Percentiles rank a stretch among this genome's conserved stretches.
These are phyloP conservation scores for Trichogramma pretiosum DNA, from an alignment of 1,140 invertebrate genomes.

Conservation along the genomic window DNA sequence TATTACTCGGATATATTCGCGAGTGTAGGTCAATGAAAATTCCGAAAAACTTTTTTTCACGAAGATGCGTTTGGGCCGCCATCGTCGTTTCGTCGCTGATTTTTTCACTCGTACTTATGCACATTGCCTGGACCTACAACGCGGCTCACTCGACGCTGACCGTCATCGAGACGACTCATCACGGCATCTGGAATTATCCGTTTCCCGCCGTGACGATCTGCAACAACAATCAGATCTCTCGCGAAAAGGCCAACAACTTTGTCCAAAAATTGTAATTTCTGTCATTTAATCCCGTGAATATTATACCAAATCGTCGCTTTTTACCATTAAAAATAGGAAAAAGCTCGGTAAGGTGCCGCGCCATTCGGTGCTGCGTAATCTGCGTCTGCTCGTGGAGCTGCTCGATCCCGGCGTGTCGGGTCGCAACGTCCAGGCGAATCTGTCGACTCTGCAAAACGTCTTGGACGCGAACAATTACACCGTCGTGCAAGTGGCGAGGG, in stretches of 20 bases:
- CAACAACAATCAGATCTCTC: slow-evolving; percentile 53
- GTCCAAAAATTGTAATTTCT: slow-evolving; percentile 45
- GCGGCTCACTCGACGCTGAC: slow-evolving; percentile 40
- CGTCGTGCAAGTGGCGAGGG: slow-evolving; percentile 25
- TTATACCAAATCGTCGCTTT: too few species aligned
- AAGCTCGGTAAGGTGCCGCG: slow-evolving; percentile 15
- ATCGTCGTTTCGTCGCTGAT: slow-evolving; percentile 39
- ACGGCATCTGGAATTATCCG: slow-evolving; percentile 60
- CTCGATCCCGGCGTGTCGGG: slow-evolving; percentile 24
- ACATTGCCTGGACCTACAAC: slow-evolving; percentile 43
- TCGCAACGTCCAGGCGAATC: slow-evolving; percentile 21
- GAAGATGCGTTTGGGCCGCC: slow-evolving; percentile 42
- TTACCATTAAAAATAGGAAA: too few species aligned
- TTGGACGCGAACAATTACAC: slow-evolving; percentile 37
- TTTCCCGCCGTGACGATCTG: slow-evolving; percentile 65
- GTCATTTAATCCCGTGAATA: too few species aligned
- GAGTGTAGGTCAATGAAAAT: too few species aligned
- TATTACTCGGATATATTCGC: too few species aligned
- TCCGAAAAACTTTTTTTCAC: slow-evolving; percentile 4
- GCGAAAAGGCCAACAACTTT: slow-evolving; percentile 35
- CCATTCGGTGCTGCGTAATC: slow-evolving; percentile 24
- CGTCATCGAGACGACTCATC: slow-evolving; percentile 59
- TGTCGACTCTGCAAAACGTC: slow-evolving; percentile 34
- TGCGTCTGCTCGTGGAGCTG: slow-evolving; percentile 25
- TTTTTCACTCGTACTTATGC: slow-evolving; percentile 38